phyloP scores from a whole-genome alignment of 2,888 invertebrate genomes.

The Itoplectis maculator region DNA sequence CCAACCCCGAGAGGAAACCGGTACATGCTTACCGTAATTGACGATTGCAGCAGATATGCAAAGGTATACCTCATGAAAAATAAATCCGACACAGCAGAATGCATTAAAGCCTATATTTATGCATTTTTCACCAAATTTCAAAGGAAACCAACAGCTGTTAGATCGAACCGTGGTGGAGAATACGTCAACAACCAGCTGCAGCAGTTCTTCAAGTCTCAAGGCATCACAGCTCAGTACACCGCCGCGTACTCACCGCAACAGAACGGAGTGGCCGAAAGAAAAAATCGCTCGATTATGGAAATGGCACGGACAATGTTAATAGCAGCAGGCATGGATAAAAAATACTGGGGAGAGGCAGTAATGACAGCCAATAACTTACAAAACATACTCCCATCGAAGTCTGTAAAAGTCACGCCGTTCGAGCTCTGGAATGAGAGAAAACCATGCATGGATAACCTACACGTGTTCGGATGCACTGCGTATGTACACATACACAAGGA shows the following conservation, averaged over 20 bases:
- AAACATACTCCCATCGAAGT: constrained; percentile 67
- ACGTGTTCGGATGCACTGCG: constrained; percentile 54
- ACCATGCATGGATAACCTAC: constrained; percentile 50
- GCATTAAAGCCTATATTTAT: constrained; percentile 48
- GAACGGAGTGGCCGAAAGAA: constrained; percentile 73
- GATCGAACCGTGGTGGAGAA: constrained; percentile 71
- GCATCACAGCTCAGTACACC: constrained; percentile 71
- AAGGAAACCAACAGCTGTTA: constrained; percentile 42
- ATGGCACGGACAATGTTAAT: constrained; percentile 73
- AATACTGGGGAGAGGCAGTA: constrained; percentile 77
- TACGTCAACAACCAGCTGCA: constrained; percentile 71
- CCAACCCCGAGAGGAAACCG: constrained; percentile 56
- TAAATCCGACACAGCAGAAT: constrained; percentile 35
- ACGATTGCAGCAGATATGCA: constrained; percentile 68
- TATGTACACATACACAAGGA: constrained; percentile 60
- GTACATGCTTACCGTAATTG: constrained; percentile 68
- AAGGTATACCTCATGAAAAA: constrained; percentile 49
- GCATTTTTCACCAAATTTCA: constrained; percentile 46
- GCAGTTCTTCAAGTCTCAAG: constrained; percentile 70
- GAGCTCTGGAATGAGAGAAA: constrained; percentile 51
- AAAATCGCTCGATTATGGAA: constrained; percentile 72
- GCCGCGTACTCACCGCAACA: constrained; percentile 72
- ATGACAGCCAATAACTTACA: constrained; percentile 71
- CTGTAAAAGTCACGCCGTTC: constrained; percentile 49
- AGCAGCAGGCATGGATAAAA: constrained; percentile 69